Percentiles rank a stretch among this genome's conserved stretches.
phyloP scores from a whole-genome alignment of 2,888 invertebrate species.

The Drosophila kanekoi region DNA sequence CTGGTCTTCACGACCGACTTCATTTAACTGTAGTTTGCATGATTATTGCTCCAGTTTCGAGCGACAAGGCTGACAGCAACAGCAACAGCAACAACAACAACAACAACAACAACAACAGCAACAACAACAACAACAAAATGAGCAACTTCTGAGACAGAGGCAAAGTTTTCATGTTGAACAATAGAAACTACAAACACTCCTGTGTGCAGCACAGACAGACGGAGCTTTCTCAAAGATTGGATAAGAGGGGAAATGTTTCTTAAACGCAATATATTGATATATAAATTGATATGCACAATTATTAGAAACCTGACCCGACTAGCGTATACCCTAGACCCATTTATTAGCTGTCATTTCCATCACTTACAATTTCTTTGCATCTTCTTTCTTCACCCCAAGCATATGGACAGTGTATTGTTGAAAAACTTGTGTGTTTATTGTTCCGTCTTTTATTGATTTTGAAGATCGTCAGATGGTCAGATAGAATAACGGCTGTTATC shows the following conservation, averaged over 20 bases:
- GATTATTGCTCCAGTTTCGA: slow-evolving; percentile 81
- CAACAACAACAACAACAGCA: slow-evolving; percentile 20
- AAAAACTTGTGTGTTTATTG: no score
- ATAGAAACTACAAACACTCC: slow-evolving; percentile 45
- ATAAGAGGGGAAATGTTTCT: background rate
- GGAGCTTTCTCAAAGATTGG: background rate
- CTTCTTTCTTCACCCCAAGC: no score
- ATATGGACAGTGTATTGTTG: no score
- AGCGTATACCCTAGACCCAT: no score
- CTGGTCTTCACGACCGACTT: slow-evolving; percentile 73
- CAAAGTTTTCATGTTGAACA: slow-evolving; percentile 56
- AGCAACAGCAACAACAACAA: slow-evolving; percentile 22
- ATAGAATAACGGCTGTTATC: no score
- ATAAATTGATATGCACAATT: no score
- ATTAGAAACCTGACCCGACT: no score
- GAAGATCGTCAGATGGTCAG: no score
- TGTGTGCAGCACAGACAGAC: slow-evolving; percentile 10
- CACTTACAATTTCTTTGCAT: no score
- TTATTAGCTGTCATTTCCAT: no score
- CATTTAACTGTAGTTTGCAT: slow-evolving; percentile 76
- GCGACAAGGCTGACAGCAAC: slow-evolving; percentile 43
- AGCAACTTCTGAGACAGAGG: slow-evolving; percentile 42
- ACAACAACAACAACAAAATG: slow-evolving; percentile 16
- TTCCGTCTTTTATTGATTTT: no score
- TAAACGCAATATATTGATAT: background rate